Evolutionary conservation across 1,140 invertebrate species (phyloP), one percentile per base, ranked within the genome.

Genomic region (Penaeus vannamei): DNA sequence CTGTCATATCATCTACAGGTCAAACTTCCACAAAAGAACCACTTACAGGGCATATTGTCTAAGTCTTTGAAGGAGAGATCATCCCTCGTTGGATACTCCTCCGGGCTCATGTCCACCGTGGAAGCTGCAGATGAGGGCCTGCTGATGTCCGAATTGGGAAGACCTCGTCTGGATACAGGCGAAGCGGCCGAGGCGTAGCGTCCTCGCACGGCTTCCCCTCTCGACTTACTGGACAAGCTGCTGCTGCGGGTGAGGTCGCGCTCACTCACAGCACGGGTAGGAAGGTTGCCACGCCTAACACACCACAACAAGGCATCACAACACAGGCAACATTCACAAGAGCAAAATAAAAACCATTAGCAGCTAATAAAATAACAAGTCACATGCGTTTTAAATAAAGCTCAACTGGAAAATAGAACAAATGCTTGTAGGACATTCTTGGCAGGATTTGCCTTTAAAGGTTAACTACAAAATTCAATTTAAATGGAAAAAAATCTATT

Each of bases 221-320:
- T 59, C 60, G 82, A 64, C 72, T 90, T 90, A 26, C 86, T 69
- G 36, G 80, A 84, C 72, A 90, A 53, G 59, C 90, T 90, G 66
- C 88, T 90, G 81, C 85, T 87, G 69, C 90, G 82, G 64, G 91
- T 91, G 72, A 91, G 86, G 84, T 95, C 94, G 14, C 94, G 91
- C 80, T 94, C 94, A 87, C 94, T 94, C 8, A 94, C 94, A 80
- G 94, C 94, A 36, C 94, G 94, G 32, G 81, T 89, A 26, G 91
- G 86, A 53, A 88, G 84, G 59, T 69, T 89, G 32, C 84, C 64
- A 80, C 91, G 91, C 83, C 91, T 91, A 86, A 36, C 84, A 87
- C 72, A 79, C 82, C 79, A 87, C 76, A 86, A 61, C 85, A 86
- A 86, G 80, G 81, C 62, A 89, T 23, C 72, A 85, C 62, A 53